Percentiles rank a stretch among this genome's conserved stretches.
Evolutionary conservation across 2,797 vertebrate species (phyloP).

Genomic region (Sparus aurata): DNA sequence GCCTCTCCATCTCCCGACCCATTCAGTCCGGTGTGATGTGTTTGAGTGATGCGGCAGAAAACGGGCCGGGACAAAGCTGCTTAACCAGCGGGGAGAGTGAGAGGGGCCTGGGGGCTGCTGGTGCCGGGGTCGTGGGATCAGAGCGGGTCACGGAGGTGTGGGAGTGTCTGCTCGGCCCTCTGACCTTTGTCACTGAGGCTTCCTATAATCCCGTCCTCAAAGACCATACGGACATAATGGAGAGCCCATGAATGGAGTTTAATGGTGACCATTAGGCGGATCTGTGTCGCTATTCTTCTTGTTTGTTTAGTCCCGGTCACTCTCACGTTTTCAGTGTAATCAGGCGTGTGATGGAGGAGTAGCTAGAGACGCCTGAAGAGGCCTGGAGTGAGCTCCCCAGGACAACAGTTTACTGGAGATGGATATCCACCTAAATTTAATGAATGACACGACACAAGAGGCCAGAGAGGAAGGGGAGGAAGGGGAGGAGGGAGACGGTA

Average conservation of each 20-base stretch:
- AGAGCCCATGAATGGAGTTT: constrained; percentile 81
- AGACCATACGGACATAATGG: constrained; percentile 82
- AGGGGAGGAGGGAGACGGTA: constrained; percentile 10
- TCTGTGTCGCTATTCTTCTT: constrained; percentile 82
- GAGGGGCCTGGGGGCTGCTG: constrained; percentile 54
- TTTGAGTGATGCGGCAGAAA: constrained; percentile 75
- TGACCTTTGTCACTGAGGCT: constrained; percentile 83
- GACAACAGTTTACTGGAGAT: constrained; percentile 54
- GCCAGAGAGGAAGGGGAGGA: background rate
- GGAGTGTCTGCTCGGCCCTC: constrained; percentile 82
- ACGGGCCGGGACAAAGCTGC: constrained; percentile 73
- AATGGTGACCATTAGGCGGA: constrained; percentile 82
- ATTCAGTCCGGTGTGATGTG: constrained; percentile 35
- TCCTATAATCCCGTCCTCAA: constrained; percentile 83
- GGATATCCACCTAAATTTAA: constrained; percentile 57
- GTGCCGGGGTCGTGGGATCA: constrained; percentile 84
- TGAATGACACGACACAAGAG: constrained; percentile 56
- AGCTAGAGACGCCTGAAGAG: constrained; percentile 55
- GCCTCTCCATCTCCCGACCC: constrained; percentile 23
- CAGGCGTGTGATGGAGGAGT: constrained; percentile 74
- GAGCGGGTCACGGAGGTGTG: constrained; percentile 79
- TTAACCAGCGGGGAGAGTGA: constrained; percentile 68
- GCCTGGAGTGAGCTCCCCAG: constrained; percentile 38
- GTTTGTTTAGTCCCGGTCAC: constrained; percentile 81
- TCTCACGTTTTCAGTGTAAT: constrained; percentile 75